Evolutionary conservation across 2,888 invertebrate genomes (phyloP), one percentile per base, ranked within the genome.

Genomic region (Gastrophysa polygoni): DNA sequence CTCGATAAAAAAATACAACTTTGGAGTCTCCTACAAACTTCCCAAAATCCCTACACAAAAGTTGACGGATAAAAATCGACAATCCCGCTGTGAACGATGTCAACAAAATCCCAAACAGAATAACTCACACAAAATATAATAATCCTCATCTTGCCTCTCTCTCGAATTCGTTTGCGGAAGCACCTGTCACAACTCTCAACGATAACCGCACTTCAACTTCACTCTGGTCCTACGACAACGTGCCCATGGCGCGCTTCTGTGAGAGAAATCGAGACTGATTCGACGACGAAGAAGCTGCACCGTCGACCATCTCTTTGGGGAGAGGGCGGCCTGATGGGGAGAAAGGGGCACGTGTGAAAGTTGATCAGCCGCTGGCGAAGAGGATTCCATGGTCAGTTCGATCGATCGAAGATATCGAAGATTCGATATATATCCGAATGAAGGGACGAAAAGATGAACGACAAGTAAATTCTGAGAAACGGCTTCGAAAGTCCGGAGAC

Each of bases 301-400:
- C 66, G 67, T 57, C 62, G 66, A 62, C 67, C 47, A 54, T 46
- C 55, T 57, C 50, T 57, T 50, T 44, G 49, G 62, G 68, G 68
- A 71, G 68, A 71, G 71, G 71, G 71, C 67, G 60, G 63, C 49
- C 64, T 70, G 68, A 24, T 66, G 70, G 76, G 74, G 76, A 75
- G 76, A 78, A 78, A 77, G 76, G 78, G 73, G 76, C 71, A 69
- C 67, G 55, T 71, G 67, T 77, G 78, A 78, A 78, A 78, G 78
- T 78, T 77, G 75, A 61, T 68, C 70, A 59, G 65, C 52, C 61
- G 65, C 51, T 62, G 62, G 61, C 64, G 16, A 28, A 17, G 14
- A 50, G n/a, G 38, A n/a, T n/a, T n/a, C n/a, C n/a, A n/a, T n/a
- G n/a, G n/a, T n/a, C n/a, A n/a, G n/a, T n/a, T n/a, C n/a, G n/a